These are phyloP conservation scores for Dasypogon diadema DNA, from an alignment of 2,888 invertebrate genomes.

Conservation along the genomic window DNA sequence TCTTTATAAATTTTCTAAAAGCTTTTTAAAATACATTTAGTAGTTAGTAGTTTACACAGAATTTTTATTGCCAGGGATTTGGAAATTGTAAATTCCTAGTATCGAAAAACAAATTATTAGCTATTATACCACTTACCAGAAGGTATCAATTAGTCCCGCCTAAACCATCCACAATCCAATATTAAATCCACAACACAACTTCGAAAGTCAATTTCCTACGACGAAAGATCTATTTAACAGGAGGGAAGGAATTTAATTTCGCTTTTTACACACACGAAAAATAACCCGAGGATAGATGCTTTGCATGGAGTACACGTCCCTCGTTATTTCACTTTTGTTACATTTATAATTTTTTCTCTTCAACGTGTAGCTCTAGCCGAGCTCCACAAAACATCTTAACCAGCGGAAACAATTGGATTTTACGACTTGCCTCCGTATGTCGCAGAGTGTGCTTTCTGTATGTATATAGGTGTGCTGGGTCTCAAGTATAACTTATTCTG, in stretches of 20 bases:
- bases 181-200: not conserved
- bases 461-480: not conserved
- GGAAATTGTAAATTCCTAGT: too few species aligned
- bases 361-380: not conserved
- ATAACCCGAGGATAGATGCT: conserved; percentile 35
- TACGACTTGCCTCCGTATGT: conserved; percentile 26
- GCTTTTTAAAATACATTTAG: too few species aligned
- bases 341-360: conserved; percentile 47
- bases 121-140: too few species aligned
- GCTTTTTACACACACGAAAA: conserved; percentile 46
- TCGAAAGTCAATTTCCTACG: conserved; percentile 14
- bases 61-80: too few species aligned
- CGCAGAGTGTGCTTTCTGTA: not conserved
- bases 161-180: too few species aligned
- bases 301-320: conserved; percentile 43
- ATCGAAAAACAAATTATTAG: too few species aligned
- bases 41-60: too few species aligned
- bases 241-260: conserved; percentile 43
- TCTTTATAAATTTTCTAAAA: too few species aligned
- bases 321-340: conserved; percentile 43
- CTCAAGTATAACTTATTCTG: conserved; percentile 41
- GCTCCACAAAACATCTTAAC: conserved; percentile 43
- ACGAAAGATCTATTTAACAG: conserved; percentile 28
- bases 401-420: conserved; percentile 49
- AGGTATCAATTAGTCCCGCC: too few species aligned